phyloP scores from a whole-genome alignment of 2,797 vertebrate genomes.

The Propithecus perrieri region DNA sequence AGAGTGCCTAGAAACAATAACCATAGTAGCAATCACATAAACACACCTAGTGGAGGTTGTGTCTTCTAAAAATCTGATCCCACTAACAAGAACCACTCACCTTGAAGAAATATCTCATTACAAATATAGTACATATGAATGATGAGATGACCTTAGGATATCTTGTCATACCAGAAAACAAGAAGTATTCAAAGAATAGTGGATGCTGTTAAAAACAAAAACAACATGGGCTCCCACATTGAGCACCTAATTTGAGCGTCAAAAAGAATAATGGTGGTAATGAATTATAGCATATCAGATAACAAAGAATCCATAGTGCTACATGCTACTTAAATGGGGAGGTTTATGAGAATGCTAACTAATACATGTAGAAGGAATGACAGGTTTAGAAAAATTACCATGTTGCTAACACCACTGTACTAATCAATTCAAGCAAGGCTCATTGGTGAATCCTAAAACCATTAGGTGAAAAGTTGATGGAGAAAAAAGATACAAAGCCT shows the following conservation, averaged over 20 bases:
- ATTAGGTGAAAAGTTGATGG: neutral
- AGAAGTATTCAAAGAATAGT: neutral
- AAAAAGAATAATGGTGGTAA: neutral
- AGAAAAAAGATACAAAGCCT: neutral
- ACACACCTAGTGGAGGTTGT: neutral
- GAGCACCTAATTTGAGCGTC: neutral
- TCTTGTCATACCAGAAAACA: neutral
- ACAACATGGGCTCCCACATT: neutral
- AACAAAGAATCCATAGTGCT: neutral
- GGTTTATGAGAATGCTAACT: neutral
- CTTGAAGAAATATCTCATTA: neutral
- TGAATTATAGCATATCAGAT: neutral
- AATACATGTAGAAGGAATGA: neutral
- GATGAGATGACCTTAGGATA: neutral
- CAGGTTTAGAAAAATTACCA: neutral
- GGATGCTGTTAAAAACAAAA: neutral
- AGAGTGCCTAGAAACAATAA: neutral
- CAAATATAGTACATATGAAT: neutral
- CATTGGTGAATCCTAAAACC: neutral
- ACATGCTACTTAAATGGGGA: neutral
- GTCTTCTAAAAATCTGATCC: neutral
- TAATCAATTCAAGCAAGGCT: neutral
- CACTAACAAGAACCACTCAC: neutral
- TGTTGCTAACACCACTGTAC: neutral
- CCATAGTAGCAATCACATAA: neutral